Percentiles rank a stretch among this genome's conserved stretches.
Evolutionary conservation across 2,113 vertebrate species (phyloP).

Genomic region (Neogale vison): DNA sequence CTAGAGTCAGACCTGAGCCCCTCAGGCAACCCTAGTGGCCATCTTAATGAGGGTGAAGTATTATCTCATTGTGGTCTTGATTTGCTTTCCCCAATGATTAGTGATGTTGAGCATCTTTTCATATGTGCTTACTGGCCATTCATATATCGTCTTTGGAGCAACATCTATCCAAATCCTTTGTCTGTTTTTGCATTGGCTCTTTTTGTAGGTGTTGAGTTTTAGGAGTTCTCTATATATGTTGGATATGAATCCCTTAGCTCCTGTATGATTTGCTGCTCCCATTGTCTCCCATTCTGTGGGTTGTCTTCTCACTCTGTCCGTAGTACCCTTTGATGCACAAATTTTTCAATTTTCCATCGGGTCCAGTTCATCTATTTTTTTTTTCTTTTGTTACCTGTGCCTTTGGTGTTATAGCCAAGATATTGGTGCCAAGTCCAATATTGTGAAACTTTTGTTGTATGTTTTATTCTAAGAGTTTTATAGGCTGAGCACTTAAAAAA

Average conservation of each 20-base stretch:
- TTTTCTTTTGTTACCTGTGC: neutral
- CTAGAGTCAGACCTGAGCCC: neutral
- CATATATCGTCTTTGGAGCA: neutral
- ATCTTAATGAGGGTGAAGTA: neutral
- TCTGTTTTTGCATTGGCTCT: neutral
- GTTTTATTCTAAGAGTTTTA: neutral
- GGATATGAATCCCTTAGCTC: neutral
- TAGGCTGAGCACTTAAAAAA: neutral
- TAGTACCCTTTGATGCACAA: neutral
- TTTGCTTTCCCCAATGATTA: neutral
- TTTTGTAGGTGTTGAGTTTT: neutral
- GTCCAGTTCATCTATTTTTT: neutral
- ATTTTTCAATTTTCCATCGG: neutral
- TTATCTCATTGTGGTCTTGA: neutral
- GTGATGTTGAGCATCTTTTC: neutral
- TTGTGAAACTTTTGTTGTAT: neutral
- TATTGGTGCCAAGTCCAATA: neutral
- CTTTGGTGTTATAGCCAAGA: neutral
- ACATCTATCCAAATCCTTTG: neutral
- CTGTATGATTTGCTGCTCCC: neutral
- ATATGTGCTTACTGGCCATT: neutral
- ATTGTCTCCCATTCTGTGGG: neutral
- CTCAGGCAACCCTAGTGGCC: neutral
- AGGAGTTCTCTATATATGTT: neutral
- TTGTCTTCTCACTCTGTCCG: neutral